Conservation (phyloP, 2,888 invertebrate genomes). For the Microplitis deprimator region DNA sequence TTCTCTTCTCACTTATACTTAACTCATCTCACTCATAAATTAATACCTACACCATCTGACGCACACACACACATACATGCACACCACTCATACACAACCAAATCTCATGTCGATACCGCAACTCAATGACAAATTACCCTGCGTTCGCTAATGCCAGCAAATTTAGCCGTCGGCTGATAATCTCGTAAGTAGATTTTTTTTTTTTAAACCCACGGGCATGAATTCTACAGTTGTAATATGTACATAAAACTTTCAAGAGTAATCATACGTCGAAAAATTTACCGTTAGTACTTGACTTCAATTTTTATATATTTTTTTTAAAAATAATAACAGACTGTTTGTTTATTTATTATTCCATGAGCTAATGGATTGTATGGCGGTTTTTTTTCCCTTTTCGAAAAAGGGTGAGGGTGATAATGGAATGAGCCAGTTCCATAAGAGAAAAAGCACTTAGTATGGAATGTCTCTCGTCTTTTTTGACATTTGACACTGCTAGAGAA, state of each 20-base stretch:
- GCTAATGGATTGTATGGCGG: constrained; percentile 5
- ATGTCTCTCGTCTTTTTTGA: constrained; percentile 46
- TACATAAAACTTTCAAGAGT: too few relatives aligned
- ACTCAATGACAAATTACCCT: constrained; percentile 45
- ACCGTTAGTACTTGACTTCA: too few relatives aligned
- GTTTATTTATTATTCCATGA: not conserved
- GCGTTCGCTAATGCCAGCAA: constrained; percentile 32
- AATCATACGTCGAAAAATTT: too few relatives aligned
- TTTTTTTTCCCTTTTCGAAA: constrained; percentile 24
- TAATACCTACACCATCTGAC: constrained; percentile 36
- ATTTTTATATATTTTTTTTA: not conserved
- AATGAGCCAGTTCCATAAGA: constrained; percentile 20
- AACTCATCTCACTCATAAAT: constrained; percentile 36
- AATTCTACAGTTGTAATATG: too few relatives aligned
- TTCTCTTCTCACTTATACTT: constrained; percentile 19
- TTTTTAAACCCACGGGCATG: too few relatives aligned
- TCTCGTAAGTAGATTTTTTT: not conserved
- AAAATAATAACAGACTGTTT: not conserved
- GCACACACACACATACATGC: constrained; percentile 27
- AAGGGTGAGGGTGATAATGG: constrained; percentile 32
- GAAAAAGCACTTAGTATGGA: constrained; percentile 49
- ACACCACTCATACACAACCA: too few relatives aligned
- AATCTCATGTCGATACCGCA: constrained; percentile 36
- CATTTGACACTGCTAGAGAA: constrained; percentile 50
- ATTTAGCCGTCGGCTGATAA: not conserved